phyloP scores from a whole-genome alignment of 2,888 invertebrate species.

The Yponomeuta sedellus region DNA sequence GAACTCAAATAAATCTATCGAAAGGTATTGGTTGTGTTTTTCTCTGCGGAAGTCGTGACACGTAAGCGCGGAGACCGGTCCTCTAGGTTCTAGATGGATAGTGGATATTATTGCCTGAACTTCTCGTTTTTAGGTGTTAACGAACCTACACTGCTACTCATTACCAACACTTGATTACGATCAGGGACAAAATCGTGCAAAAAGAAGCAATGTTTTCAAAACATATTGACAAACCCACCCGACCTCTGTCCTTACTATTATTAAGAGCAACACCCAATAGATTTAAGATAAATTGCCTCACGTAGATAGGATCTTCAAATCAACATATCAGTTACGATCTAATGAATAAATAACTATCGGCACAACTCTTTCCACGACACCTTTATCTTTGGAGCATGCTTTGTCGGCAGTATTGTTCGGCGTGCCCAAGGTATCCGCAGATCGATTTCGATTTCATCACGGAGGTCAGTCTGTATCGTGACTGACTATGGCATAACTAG shows the following conservation, averaged over 20 bases:
- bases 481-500: constrained; percentile 54
- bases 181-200: neutral
- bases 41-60: constrained; percentile 61
- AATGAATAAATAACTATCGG: constrained; percentile 11
- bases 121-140: constrained; percentile 30
- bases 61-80: constrained; percentile 46
- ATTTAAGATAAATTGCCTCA: constrained; percentile 1
- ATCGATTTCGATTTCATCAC: constrained; percentile 57
- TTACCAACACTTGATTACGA: neutral
- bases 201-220: neutral
- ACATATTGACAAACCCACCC: neutral
- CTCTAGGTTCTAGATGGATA: constrained; percentile 35
- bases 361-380: constrained; percentile 7
- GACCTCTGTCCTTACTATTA: constrained; percentile 10
- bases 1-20: constrained; percentile 67
- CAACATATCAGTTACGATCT: constrained; percentile 8
- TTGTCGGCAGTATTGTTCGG: constrained; percentile 9
- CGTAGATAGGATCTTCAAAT: constrained; percentile 12
- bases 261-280: constrained; percentile 4
- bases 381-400: constrained; percentile 3
- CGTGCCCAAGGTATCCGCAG: constrained; percentile 23
- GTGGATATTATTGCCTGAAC: constrained; percentile 35
- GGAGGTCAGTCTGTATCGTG: constrained; percentile 56
- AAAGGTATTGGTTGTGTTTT: constrained; percentile 51
- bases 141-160: constrained; percentile 23